Base-by-base conservation (phyloP, 2,888 invertebrate genomes). In the Celastrina argiolus region DNA sequence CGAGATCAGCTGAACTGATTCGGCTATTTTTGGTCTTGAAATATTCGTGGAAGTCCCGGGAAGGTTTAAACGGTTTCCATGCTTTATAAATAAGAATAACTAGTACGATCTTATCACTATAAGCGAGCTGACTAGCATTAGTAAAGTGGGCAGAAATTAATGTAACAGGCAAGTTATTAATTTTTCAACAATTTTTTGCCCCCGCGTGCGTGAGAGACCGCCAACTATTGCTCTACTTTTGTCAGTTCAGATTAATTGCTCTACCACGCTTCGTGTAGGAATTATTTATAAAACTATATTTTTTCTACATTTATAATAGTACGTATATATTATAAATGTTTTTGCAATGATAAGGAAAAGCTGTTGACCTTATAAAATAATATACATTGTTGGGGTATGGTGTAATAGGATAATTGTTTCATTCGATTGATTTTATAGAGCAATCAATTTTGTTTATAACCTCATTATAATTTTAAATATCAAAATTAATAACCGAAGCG, bases 401-500 rank as follows among this genome's bases (percentile, higher is more conserved):
- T 18, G 22, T 22, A 22, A 10, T 36, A 36, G 18, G 22, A 12
- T 59, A 36, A 59, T 59, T 39, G 61, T 61, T 61, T 12, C 22
- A 22, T 61, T 16, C 14, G 36, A 61, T 61, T 36, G 36, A 16
- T 61, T 61, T 61, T 61, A 61, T 61, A 61, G 61, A 14, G 14
- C 36, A 61, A 61, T 61, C 4, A 39, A 39, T 61, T 61, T 61
- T 39, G 36, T 42, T 66, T 18, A 59, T 59, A 18, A 31, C n/a
- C 58, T 28, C 65, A 58, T 65, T 66, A 42, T 28, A 22, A 2
- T 61, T 36, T 61, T 59, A 59, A 58, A 66, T 45, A 59, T n/a
- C 59, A 42, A 66, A 66, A 42, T 59, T 66, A 66, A 66, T 66
- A 42, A 59, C 59, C 31, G 59, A 59, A 39, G 42, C 58, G 59